A percentile compares a stretch with the other conserved stretches of the same genome.
phyloP scores from a whole-genome alignment of 2,797 vertebrate genomes.

The Sitta carolinensis region DNA sequence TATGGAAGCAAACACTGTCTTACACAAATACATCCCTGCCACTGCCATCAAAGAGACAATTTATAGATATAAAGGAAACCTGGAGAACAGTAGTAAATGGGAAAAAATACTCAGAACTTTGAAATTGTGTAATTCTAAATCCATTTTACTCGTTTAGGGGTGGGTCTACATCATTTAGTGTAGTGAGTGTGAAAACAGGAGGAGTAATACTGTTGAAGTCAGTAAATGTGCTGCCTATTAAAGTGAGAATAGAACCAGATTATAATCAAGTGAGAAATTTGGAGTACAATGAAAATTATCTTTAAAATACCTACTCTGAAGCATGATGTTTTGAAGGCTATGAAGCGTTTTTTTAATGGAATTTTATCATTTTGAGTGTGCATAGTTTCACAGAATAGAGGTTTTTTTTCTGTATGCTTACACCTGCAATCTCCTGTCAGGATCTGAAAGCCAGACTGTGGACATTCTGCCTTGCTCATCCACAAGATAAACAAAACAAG shows the following conservation, averaged over 20 bases:
- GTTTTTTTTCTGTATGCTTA: fast-evolving
- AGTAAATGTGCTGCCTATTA: neutral
- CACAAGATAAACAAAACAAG: neutral
- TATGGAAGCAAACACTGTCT: neutral
- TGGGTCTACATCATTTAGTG: neutral
- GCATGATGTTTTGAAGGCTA: neutral
- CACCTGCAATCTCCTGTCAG: neutral
- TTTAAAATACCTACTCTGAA: neutral
- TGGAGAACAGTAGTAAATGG: neutral
- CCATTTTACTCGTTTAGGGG: neutral
- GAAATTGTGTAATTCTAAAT: neutral
- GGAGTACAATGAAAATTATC: neutral
- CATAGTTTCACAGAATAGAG: neutral
- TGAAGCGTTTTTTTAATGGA: neutral
- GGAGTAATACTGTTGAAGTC: neutral
- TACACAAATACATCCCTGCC: neutral
- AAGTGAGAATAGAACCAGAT: neutral
- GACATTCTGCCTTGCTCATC: neutral
- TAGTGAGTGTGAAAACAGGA: neutral
- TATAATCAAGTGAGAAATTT: neutral
- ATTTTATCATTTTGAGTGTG: neutral
- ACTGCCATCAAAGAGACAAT: neutral
- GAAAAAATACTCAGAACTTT: neutral
- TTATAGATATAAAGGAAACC: neutral
- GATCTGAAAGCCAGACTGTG: neutral